Evolutionary conservation across 2,113 vertebrate genomes (phyloP).

Genomic region (Cygnus buccinator): DNA sequence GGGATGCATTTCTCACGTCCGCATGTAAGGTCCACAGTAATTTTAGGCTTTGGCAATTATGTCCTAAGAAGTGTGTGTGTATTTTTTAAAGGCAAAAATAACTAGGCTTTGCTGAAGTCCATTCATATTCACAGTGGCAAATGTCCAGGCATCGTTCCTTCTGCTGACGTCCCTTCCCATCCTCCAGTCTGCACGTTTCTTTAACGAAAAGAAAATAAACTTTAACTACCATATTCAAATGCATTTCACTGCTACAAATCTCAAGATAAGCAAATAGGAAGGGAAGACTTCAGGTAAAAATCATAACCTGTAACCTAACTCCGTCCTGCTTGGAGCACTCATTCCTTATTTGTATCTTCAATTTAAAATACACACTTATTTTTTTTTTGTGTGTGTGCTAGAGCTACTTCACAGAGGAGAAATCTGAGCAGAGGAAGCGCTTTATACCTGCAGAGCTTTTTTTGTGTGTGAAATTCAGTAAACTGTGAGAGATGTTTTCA

Average conservation of each 20-base stretch:
- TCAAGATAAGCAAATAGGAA: not conserved
- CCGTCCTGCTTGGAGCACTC: not conserved
- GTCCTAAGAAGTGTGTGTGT: not conserved
- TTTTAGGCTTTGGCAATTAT: not conserved
- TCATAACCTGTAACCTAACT: not conserved
- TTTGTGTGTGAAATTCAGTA: not conserved
- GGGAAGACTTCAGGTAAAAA: not conserved
- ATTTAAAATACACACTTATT: not conserved
- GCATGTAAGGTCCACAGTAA: not conserved
- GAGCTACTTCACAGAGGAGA: not conserved
- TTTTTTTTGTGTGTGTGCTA: not conserved
- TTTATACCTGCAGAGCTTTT: not conserved
- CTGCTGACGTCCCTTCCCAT: constrained; percentile 43
- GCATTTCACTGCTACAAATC: not conserved
- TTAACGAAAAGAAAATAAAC: constrained; percentile 14
- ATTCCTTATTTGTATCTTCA: not conserved
- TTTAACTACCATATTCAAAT: not conserved
- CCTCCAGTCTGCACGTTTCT: not conserved
- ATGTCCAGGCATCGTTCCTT: not conserved
- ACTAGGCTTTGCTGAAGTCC: not conserved
- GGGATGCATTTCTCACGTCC: not conserved
- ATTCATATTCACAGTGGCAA: constrained; percentile 6
- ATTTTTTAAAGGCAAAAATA: constrained; percentile 2
- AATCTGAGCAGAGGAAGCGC: not conserved
- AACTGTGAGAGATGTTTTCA: not conserved